Evolutionary conservation across 2,797 vertebrate species (phyloP).

Genomic region (Acipenser oxyrinchus): DNA sequence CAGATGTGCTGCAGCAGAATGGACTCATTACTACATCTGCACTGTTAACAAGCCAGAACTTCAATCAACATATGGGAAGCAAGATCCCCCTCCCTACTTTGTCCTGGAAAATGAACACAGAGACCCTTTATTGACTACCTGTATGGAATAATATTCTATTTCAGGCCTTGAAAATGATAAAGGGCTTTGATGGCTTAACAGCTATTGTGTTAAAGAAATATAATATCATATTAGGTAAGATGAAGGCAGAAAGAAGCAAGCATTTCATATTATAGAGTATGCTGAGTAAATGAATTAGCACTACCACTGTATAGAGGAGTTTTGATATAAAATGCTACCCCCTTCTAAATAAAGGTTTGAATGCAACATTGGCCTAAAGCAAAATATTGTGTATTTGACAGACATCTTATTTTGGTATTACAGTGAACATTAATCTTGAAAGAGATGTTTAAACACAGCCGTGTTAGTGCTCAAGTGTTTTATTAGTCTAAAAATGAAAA

Average conservation of each 20-base stretch:
- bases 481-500: constrained; percentile 12
- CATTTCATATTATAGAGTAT: constrained; percentile 13
- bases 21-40: neutral
- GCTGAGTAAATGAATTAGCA: constrained; percentile 5
- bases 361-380: constrained; percentile 24
- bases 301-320: constrained; percentile 8
- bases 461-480: constrained; percentile 8
- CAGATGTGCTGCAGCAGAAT: neutral
- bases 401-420: neutral
- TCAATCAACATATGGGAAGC: constrained; percentile 8
- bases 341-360: constrained; percentile 9
- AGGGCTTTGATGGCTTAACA: neutral
- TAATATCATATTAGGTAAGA: constrained; percentile 12
- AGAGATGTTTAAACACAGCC: constrained; percentile 12
- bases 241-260: neutral
- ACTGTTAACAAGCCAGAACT: constrained; percentile 3
- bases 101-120: constrained; percentile 19
- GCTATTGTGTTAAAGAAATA: constrained; percentile 20
- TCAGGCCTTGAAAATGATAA: constrained; percentile 13
- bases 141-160: constrained; percentile 16
- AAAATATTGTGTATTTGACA: neutral
- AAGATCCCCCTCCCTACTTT: neutral
- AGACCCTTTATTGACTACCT: constrained; percentile 19
- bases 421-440: neutral
- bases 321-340: constrained; percentile 12